These are phyloP conservation scores for Mimachlamys varia DNA, from an alignment of 2,888 invertebrate genomes.

Conservation along the genomic window DNA sequence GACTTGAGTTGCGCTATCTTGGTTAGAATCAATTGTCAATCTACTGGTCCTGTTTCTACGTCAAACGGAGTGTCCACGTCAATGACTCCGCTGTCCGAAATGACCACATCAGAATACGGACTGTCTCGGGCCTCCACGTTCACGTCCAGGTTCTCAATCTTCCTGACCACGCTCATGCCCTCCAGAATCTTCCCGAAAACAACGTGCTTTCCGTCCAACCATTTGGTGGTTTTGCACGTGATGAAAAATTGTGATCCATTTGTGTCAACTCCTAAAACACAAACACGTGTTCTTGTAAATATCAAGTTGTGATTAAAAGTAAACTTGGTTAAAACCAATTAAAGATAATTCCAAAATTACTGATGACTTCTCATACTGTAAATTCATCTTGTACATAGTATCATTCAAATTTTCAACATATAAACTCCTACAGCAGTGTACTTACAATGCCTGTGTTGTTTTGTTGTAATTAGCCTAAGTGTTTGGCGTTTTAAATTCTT, in stretches of 20 bases:
- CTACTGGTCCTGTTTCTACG: constrained; percentile 48
- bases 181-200: constrained; percentile 92
- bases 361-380: too few species aligned
- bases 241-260: constrained; percentile 98
- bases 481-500: too few species aligned
- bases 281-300: neutral
- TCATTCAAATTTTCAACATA: too few species aligned
- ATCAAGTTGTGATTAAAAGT: too few species aligned
- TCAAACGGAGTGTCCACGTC: constrained; percentile 66
- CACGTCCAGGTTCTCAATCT: constrained; percentile 90
- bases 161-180: constrained; percentile 91
- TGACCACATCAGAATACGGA: constrained; percentile 87
- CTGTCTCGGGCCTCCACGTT: constrained; percentile 87
- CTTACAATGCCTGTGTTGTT: too few species aligned
- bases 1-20: neutral
- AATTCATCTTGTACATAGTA: too few species aligned
- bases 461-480: too few species aligned
- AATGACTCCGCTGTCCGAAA: constrained; percentile 87
- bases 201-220: constrained; percentile 94
- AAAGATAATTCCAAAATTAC: too few species aligned
- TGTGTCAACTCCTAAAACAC: constrained; percentile 87
- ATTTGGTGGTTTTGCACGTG: constrained; percentile 92
- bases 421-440: too few species aligned
- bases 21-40: neutral
- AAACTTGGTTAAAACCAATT: too few species aligned